A percentile compares a stretch with the other conserved stretches of the same genome.
Evolutionary conservation across 2,113 vertebrate genomes (phyloP).

Genomic region (Polypterus senegalus): DNA sequence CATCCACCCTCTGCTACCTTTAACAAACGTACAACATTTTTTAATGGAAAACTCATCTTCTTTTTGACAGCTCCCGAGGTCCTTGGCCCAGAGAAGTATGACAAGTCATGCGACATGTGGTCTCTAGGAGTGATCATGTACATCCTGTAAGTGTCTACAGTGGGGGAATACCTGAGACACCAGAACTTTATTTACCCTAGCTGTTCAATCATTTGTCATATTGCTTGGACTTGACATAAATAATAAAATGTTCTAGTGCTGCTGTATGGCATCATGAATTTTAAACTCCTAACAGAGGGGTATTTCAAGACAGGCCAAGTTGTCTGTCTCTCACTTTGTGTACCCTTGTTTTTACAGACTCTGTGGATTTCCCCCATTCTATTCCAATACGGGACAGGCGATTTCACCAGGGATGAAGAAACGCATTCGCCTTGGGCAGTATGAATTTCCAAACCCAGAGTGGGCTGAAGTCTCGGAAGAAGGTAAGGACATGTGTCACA

Average conservation of each 20-base stretch:
- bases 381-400: slow-evolving; percentile 94
- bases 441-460: slow-evolving; percentile 89
- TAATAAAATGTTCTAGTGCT: too few species aligned
- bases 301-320: too few species aligned
- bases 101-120: slow-evolving; percentile 99
- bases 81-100: slow-evolving; percentile 93
- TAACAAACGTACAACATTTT: too few species aligned
- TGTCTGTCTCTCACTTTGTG: neutral
- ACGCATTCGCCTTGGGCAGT: slow-evolving; percentile 93
- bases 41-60: too few species aligned
- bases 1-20: too few species aligned
- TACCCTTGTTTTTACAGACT: slow-evolving; percentile 47
- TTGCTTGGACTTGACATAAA: too few species aligned
- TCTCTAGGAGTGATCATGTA: slow-evolving; percentile 97
- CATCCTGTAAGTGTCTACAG: slow-evolving; percentile 78
- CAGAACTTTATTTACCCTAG: too few species aligned
- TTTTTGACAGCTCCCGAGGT: slow-evolving; percentile 78
- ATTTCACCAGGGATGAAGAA: slow-evolving; percentile 97
- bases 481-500: slow-evolving; percentile 44
- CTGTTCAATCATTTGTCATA: too few species aligned
- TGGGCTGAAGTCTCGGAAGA: slow-evolving; percentile 92
- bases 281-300: too few species aligned
- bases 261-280: too few species aligned
- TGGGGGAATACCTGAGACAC: too few species aligned
- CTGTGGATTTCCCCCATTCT: slow-evolving; percentile 94